Percentiles rank a stretch among this genome's conserved stretches.
Conservation (phyloP, 2,888 invertebrate genomes). For the Itoplectis maculator region DNA sequence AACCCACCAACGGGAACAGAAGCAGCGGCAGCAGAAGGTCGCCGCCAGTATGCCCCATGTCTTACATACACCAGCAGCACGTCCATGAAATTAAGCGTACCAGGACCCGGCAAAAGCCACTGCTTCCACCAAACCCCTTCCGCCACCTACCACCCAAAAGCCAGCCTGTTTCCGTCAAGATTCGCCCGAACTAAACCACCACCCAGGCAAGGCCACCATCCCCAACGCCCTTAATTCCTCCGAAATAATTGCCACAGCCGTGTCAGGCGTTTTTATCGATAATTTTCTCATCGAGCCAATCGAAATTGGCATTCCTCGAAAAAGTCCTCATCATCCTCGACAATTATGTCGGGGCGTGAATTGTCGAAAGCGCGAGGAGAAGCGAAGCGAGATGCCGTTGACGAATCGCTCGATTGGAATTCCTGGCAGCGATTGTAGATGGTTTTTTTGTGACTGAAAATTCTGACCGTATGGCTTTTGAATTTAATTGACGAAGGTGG, state of each 20-base stretch:
- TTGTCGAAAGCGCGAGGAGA: conserved; percentile 34
- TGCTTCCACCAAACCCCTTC: conserved; percentile 52
- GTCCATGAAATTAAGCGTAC: conserved; percentile 81
- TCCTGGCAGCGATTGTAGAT: neutral
- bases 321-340: conserved; percentile 74
- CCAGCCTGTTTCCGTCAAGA: conserved; percentile 64
- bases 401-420: conserved; percentile 2
- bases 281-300: conserved; percentile 70
- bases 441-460: neutral
- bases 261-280: conserved; percentile 70
- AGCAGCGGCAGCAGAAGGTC: conserved; percentile 52
- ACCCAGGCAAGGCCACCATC: conserved; percentile 26
- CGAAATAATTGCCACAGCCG: conserved; percentile 75
- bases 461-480: too few relatives aligned
- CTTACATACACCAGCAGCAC: conserved; percentile 71
- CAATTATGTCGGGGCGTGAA: conserved; percentile 70
- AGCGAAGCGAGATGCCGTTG: conserved; percentile 30
- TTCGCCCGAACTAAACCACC: conserved; percentile 59
- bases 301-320: conserved; percentile 79
- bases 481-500: too few relatives aligned
- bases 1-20: conserved; percentile 53
- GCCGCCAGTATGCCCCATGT: conserved; percentile 66
- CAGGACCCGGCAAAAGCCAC: conserved; percentile 71
- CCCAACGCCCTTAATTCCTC: conserved; percentile 76
- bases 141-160: conserved; percentile 49